Conservation (phyloP, 2,888 invertebrate genomes). For the Drosophila monieri region DNA sequence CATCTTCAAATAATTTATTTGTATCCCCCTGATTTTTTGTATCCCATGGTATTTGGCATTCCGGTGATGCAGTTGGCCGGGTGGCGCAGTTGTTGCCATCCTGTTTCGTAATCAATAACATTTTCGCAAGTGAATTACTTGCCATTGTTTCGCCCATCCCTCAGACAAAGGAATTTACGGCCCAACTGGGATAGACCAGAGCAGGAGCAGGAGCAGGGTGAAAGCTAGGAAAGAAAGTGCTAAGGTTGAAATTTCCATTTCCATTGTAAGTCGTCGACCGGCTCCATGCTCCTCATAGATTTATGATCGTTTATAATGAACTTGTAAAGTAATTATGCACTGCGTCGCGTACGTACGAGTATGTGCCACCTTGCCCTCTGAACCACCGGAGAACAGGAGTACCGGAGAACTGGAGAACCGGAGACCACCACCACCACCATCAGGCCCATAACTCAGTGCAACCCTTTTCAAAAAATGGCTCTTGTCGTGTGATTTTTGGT, state of each 20-base stretch:
- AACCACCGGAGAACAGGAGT: conserved; percentile 6
- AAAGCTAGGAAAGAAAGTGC: conserved; percentile 57
- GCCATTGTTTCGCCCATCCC: conserved; percentile 63
- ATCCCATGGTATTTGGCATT: conserved; percentile 46
- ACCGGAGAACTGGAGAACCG: conserved; percentile 8
- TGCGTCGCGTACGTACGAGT: conserved; percentile 60
- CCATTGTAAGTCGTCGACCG: conserved; percentile 36
- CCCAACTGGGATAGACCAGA: conserved; percentile 9
- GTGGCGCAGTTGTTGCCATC: conserved; percentile 61
- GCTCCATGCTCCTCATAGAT: conserved; percentile 69
- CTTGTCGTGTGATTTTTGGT: conserved; percentile 67
- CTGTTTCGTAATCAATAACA: conserved; percentile 75
- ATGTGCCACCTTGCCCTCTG: conserved; percentile 52
- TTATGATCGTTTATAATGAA: conserved; percentile 84
- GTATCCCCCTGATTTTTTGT: background rate
- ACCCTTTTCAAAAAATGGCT: conserved; percentile 75
- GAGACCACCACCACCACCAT: conserved; percentile 9
- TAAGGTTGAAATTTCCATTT: conserved; percentile 66
- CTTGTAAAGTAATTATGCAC: conserved; percentile 84
- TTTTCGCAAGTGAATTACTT: conserved; percentile 76
- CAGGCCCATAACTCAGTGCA: conserved; percentile 62
- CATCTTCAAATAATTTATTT: background rate
- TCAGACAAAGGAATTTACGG: conserved; percentile 42
- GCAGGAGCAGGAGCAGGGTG: background rate
- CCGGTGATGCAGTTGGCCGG: conserved; percentile 38